phyloP scores from a whole-genome alignment of 2,797 vertebrate species.

The Taeniopygia guttata region DNA sequence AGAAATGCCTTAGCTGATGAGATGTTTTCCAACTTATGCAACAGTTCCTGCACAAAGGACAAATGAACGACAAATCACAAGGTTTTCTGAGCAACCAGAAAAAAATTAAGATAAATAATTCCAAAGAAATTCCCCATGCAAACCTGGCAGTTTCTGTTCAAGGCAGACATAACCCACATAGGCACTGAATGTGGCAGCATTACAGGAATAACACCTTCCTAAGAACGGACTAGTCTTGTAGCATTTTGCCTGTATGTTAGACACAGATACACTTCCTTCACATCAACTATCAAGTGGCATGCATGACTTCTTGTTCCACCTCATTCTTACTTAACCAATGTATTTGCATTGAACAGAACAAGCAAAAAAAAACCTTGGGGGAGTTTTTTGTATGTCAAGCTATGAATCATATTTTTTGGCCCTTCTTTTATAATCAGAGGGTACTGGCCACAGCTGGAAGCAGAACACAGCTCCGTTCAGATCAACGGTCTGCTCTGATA shows the following conservation, averaged over 20 bases:
- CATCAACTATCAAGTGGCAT: neutral
- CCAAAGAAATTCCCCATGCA: neutral
- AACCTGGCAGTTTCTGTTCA: neutral
- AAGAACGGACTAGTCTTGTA: neutral
- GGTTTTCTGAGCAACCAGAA: neutral
- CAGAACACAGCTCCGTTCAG: constrained; percentile 29
- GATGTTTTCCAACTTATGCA: neutral
- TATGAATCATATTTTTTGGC: constrained; percentile 31
- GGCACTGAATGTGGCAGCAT: neutral
- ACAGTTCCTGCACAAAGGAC: neutral
- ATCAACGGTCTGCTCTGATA: constrained; percentile 49
- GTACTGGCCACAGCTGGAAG: constrained; percentile 54
- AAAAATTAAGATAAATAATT: neutral
- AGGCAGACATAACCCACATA: neutral
- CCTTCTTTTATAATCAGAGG: constrained; percentile 2
- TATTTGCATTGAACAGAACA: neutral
- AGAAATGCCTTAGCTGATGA: neutral
- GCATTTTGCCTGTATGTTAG: neutral
- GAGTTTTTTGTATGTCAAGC: neutral
- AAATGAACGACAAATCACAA: constrained; percentile 13
- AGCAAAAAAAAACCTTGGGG: neutral
- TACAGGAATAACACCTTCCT: neutral
- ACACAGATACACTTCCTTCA: neutral
- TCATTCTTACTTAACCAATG: constrained; percentile 12
- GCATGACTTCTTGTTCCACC: neutral